These are phyloP conservation scores for Mantis religiosa DNA, from an alignment of 2,888 invertebrate genomes.

Conservation along the genomic window DNA sequence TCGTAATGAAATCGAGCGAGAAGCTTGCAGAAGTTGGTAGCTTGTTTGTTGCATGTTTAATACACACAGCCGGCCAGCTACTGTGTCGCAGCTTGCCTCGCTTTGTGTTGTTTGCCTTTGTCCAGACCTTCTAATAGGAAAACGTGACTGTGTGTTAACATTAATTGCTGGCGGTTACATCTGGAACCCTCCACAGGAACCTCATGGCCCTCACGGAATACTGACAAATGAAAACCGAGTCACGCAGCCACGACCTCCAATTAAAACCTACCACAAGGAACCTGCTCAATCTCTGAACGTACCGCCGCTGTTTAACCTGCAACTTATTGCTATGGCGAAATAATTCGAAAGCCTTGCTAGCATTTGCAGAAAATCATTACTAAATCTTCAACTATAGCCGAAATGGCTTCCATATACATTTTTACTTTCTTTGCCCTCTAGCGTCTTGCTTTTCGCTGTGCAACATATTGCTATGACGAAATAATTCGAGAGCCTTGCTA, in stretches of 20 bases:
- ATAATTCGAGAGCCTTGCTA: no score
- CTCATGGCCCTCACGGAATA: neutral
- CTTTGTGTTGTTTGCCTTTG: neutral
- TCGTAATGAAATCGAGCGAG: neutral
- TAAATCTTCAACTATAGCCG: no score
- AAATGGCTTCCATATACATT: no score
- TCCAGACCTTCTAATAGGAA: neutral
- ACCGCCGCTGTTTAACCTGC: no score
- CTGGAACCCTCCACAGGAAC: neutral
- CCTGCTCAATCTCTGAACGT: no score
- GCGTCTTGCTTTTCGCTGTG: no score
- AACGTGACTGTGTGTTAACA: neutral
- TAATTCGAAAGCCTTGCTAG: no score
- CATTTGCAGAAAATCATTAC: no score
- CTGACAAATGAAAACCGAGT: neutral
- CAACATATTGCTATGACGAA: no score
- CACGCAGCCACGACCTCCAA: neutral
- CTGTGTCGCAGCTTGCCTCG: neutral
- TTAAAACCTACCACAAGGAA: no score
- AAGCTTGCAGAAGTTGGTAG: neutral
- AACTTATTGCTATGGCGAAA: no score
- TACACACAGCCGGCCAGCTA: neutral
- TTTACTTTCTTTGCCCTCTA: no score
- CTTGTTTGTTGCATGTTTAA: neutral
- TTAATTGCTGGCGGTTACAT: neutral